Evolutionary conservation across 2,888 invertebrate genomes (phyloP).

Genomic region (Torymus aiolomorphi): DNA sequence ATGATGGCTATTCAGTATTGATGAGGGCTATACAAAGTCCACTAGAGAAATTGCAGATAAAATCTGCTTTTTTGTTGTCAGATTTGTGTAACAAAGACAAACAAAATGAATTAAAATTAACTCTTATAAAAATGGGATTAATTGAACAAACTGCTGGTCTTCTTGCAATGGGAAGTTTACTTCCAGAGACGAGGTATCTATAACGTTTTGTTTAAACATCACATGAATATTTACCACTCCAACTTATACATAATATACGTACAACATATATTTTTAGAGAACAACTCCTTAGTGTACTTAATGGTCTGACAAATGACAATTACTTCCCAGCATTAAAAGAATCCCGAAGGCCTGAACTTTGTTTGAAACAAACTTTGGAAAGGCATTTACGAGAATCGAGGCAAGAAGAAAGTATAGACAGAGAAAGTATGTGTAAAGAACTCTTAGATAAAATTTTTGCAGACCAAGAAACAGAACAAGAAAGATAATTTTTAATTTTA

Average conservation of each 20-base stretch:
- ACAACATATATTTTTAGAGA: conserved; percentile 63
- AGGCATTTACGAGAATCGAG: conserved; percentile 66
- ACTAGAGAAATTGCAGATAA: conserved; percentile 81
- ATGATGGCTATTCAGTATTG: conserved; percentile 83
- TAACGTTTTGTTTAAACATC: not conserved
- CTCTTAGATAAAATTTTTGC: conserved; percentile 69
- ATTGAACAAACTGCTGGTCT: conserved; percentile 70
- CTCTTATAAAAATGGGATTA: conserved; percentile 71
- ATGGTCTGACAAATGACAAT: conserved; percentile 67
- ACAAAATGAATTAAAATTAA: conserved; percentile 64
- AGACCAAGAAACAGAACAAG: conserved; percentile 65
- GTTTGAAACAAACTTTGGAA: conserved; percentile 68
- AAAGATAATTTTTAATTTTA: conserved; percentile 65
- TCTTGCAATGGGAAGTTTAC: conserved; percentile 64
- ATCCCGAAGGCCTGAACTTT: conserved; percentile 69
- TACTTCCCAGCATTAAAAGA: conserved; percentile 70
- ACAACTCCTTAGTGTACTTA: conserved; percentile 69
- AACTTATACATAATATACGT: no score
- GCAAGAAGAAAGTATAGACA: conserved; percentile 68
- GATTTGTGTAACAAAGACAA: conserved; percentile 77
- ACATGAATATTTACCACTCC: no score
- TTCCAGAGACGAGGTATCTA: conserved; percentile 69
- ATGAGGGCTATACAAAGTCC: conserved; percentile 79
- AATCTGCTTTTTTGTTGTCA: conserved; percentile 84
- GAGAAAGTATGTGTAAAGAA: conserved; percentile 66